A percentile compares a stretch with the other conserved stretches of the same genome.
phyloP scores from a whole-genome alignment of 2,888 invertebrate species.

The Belgica antarctica region DNA sequence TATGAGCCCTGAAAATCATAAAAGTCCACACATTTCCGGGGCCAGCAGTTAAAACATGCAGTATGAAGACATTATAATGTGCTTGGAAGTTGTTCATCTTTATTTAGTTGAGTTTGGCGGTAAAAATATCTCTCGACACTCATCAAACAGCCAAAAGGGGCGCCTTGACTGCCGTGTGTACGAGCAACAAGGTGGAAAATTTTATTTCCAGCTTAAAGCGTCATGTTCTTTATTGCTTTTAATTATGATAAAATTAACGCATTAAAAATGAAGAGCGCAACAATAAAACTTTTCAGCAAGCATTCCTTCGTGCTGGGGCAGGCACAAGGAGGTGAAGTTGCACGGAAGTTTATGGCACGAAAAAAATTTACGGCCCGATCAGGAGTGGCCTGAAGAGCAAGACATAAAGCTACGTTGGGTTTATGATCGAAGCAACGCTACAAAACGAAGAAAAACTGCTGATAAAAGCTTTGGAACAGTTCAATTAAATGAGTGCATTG shows the following conservation, averaged over 20 bases:
- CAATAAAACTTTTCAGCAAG: conserved; percentile 1
- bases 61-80: conserved; percentile 40
- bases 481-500: too few relatives aligned
- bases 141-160: background rate
- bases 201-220: background rate
- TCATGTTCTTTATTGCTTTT: conserved; percentile 27
- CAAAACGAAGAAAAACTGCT: too few relatives aligned
- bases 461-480: too few relatives aligned
- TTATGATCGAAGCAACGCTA: too few relatives aligned
- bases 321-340: background rate
- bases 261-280: conserved; percentile 17
- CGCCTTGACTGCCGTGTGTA: background rate
- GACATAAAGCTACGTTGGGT: too few relatives aligned
- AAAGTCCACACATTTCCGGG: conserved; percentile 8
- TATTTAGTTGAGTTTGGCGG: conserved; percentile 27
- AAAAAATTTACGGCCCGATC: conserved; percentile 6
- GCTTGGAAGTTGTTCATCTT: conserved; percentile 37
- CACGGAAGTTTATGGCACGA: background rate
- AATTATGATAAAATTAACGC: conserved; percentile 35
- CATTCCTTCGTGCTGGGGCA: background rate
- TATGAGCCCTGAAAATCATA: background rate
- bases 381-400: background rate
- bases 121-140: background rate
- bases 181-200: conserved; percentile 41
- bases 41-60: conserved; percentile 21